phyloP scores from a whole-genome alignment of 2,888 invertebrate genomes.

The Polia nebulosa region DNA sequence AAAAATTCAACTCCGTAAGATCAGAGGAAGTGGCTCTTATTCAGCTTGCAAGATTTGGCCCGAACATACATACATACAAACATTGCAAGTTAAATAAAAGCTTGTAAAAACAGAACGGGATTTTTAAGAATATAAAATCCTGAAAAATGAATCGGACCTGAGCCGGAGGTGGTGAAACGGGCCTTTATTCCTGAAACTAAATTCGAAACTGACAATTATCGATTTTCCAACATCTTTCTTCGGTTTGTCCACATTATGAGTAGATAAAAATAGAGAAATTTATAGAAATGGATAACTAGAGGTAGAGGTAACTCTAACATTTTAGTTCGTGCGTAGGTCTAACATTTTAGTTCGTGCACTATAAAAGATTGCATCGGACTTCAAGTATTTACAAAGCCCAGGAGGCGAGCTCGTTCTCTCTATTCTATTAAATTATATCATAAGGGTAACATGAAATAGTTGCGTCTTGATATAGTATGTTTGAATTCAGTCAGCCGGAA shows the following conservation, averaged over 20 bases:
- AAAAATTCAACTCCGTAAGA: too few species aligned
- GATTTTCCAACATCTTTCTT: constrained; percentile 3
- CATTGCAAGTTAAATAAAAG: too few species aligned
- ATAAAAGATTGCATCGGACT: constrained; percentile 23
- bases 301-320: neutral
- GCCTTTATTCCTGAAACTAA: constrained; percentile 1
- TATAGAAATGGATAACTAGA: constrained; percentile 15
- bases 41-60: too few species aligned
- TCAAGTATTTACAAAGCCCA: constrained; percentile 15
- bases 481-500: constrained; percentile 11
- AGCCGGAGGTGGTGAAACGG: neutral
- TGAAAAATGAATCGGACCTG: neutral
- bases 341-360: constrained; percentile 18
- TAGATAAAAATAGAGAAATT: constrained; percentile 13
- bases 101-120: neutral
- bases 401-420: neutral
- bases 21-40: too few species aligned
- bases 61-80: too few species aligned
- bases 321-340: too few species aligned
- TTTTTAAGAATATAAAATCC: neutral
- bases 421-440: constrained; percentile 15
- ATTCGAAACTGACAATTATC: neutral
- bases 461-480: constrained; percentile 5
- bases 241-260: constrained; percentile 1
- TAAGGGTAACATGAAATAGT: neutral